phyloP scores from a whole-genome alignment of 2,888 invertebrate genomes.

The Ectemnius lituratus region DNA sequence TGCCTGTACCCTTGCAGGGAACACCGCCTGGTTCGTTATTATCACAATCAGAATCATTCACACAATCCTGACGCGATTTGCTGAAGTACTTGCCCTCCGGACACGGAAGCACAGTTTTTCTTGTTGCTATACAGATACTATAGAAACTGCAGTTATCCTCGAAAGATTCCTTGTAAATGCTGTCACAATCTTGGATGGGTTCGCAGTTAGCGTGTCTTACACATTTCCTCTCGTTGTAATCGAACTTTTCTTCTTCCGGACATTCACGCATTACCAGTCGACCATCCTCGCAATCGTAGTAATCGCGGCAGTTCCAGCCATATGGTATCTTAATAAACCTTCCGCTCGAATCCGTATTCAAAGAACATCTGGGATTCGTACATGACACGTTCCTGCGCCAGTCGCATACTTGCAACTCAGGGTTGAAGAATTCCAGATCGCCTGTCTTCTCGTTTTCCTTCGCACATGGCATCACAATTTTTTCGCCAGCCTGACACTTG shows the following conservation, averaged over 20 bases:
- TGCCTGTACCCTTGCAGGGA: background rate
- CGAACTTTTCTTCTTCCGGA: background rate
- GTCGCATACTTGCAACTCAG: slow-evolving; percentile 46
- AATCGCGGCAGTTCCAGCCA: background rate
- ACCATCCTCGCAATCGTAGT: background rate
- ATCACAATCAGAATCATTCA: background rate
- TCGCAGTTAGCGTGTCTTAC: background rate
- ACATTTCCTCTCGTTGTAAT: background rate
- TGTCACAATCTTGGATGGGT: background rate
- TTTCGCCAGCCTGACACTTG: slow-evolving; percentile 44
- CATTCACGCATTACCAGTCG: background rate
- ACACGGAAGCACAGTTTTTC: background rate
- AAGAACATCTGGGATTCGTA: no score
- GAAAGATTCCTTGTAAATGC: background rate
- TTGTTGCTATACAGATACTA: background rate
- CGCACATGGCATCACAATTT: slow-evolving; percentile 39
- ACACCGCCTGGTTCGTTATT: background rate
- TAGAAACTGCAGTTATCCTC: background rate
- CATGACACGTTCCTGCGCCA: slow-evolving; percentile 32
- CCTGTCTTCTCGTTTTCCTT: slow-evolving; percentile 33
- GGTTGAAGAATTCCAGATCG: slow-evolving; percentile 43
- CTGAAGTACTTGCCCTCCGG: background rate
- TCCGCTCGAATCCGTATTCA: background rate
- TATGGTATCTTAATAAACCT: background rate
- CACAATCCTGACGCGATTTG: background rate